Conservation (phyloP, 1,140 invertebrate genomes). For the Tetragonula clypearis region DNA sequence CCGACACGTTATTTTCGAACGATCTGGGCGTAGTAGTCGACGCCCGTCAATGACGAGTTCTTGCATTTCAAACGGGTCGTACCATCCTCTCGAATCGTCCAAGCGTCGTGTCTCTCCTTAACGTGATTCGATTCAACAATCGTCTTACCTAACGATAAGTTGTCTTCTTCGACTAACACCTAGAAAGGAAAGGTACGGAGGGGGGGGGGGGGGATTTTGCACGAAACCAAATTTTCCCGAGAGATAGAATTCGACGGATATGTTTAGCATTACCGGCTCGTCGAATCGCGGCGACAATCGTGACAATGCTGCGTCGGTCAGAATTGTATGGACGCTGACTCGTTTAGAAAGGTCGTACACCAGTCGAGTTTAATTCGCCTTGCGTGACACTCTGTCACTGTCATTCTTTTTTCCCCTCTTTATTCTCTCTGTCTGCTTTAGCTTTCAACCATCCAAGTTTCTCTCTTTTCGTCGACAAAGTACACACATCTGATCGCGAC, state of each 20-base stretch:
- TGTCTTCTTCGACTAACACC: neutral
- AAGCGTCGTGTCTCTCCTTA: neutral
- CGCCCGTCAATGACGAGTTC: neutral
- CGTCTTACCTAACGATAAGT: neutral
- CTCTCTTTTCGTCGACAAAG: neutral
- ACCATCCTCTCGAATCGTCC: neutral
- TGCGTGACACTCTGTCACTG: neutral
- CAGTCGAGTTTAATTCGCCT: constrained; percentile 30
- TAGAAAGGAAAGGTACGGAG: fast-evolving
- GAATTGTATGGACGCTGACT: constrained; percentile 67
- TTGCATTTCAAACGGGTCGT: neutral
- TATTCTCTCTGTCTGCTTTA: constrained; percentile 5
- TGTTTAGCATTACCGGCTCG: constrained; percentile 45
- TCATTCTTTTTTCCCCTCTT: neutral
- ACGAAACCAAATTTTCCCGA: neutral
- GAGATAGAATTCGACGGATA: neutral
- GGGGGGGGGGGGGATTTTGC: too few species aligned
- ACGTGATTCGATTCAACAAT: neutral
- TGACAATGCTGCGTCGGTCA: constrained; percentile 36
- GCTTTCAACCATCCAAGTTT: neutral
- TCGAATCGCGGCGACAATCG: constrained; percentile 70
- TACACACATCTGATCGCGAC: constrained; percentile 38
- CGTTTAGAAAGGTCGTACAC: constrained; percentile 57
- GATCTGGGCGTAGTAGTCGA: neutral
- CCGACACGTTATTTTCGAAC: neutral